Evolutionary conservation across 37 sponge, comb jelly and placozoan species (phyloP), one percentile per base, ranked within the genome.

Genomic region (Beroe ovata): DNA sequence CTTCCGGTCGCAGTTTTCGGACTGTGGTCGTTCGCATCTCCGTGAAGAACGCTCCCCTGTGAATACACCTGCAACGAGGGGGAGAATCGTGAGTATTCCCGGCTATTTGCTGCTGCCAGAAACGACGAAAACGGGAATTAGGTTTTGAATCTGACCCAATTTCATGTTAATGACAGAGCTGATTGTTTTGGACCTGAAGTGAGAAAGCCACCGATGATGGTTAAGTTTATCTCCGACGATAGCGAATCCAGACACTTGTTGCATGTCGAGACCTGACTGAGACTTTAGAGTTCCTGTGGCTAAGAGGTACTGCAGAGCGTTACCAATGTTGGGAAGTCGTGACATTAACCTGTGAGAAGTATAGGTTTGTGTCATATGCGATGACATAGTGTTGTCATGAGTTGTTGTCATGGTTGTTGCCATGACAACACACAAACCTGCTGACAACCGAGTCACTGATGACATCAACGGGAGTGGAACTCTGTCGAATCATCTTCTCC

Each of bases 211-310:
- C 30, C 99, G 93, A 60, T 92, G 93, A 60, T 93, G 95, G 92
- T 98, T 98, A 37, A 98, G 89, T 72, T 94, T 94, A 29, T 98
- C 99, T n/a, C 96, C 99, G 37, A 95, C 94, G 0, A 98, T 90
- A 64, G 95, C 93, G 84, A 95, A 94, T 0, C 99, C 99, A 88
- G 93, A 58, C 26, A 72, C 35, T 92, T 96, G 97, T 62, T 91
- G 92, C 39, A 96, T 89, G 8, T 91, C 93, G 1, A 96, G 93
- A n/a, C 94, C 94, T 84, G 92, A 90, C 25, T 91, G 88, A 16
- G 93, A 92, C 60, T 84, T 88, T 0, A 96, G 88, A 66, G 93
- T 95, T 2, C 97, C 97, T 23, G 97, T 96, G 20, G 97, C 94
- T 22, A 96, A 71, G 39, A 96, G 38, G 60, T 95, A 91, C 47